A percentile compares a stretch with the other conserved stretches of the same genome.
Evolutionary conservation across 2,888 invertebrate species (phyloP).

Genomic region (Epistrophe eligans): DNA sequence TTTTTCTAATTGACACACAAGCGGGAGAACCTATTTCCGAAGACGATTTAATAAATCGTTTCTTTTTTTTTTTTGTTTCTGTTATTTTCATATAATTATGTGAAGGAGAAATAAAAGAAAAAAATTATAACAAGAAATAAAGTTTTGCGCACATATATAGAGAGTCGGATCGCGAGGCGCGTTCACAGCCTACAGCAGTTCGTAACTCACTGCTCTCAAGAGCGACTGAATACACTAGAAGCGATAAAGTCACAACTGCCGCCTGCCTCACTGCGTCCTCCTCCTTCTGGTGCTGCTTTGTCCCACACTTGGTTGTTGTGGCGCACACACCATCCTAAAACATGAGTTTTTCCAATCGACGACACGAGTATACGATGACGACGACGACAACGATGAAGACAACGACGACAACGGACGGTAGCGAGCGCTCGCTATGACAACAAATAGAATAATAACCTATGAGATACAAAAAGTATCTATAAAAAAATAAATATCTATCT

Average conservation of each 20-base stretch:
- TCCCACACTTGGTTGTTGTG: conserved; percentile 68
- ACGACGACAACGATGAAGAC: neutral
- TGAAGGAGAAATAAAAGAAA: neutral
- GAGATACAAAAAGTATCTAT: conserved; percentile 26
- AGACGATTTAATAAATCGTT: conserved; percentile 36
- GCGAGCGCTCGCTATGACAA: conserved; percentile 54
- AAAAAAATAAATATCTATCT: neutral
- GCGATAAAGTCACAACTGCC: conserved; percentile 61
- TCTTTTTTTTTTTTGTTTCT: conserved; percentile 19
- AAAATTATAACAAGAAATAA: conserved; percentile 29
- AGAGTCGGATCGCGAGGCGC: conserved; percentile 57
- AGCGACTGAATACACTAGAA: conserved; percentile 67
- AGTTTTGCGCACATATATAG: conserved; percentile 39
- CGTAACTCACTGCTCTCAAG: conserved; percentile 68
- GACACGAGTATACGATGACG: conserved; percentile 1
- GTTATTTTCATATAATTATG: neutral
- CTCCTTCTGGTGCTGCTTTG: conserved; percentile 55
- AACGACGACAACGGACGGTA: conserved; percentile 16
- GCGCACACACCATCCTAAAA: conserved; percentile 43
- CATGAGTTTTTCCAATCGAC: conserved; percentile 60
- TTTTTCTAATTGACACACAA: conserved; percentile 52
- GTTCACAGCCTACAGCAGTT: conserved; percentile 74
- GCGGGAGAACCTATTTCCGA: conserved; percentile 51
- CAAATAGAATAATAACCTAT: conserved; percentile 64
- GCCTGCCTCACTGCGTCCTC: conserved; percentile 5